Conservation (phyloP, 2,113 vertebrate species). For the Protobothrops mucrosquamatus region DNA sequence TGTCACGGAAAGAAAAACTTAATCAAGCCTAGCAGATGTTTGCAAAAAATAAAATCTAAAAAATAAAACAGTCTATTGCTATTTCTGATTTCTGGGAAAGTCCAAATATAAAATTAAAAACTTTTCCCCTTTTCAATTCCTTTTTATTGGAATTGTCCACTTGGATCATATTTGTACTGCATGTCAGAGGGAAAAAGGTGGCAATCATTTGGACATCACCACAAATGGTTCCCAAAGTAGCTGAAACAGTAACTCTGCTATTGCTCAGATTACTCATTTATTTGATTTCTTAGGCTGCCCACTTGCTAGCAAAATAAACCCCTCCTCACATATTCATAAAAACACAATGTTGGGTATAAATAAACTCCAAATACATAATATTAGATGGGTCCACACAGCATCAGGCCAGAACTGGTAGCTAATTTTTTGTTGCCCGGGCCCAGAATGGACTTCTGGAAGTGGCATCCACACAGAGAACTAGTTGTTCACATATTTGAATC, state of each 20-base stretch:
- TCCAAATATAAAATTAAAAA: background rate
- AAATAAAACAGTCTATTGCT: background rate
- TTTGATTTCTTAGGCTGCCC: background rate
- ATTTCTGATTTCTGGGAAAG: background rate
- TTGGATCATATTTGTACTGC: background rate
- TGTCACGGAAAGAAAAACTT: background rate
- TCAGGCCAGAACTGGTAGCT: too few species aligned
- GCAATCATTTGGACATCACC: background rate
- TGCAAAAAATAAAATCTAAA: background rate
- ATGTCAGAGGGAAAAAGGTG: background rate
- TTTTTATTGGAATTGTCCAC: background rate
- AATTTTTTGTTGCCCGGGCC: too few species aligned
- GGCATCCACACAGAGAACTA: too few species aligned
- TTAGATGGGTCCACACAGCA: background rate
- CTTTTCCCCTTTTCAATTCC: background rate
- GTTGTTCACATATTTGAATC: too few species aligned
- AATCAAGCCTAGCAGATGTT: background rate
- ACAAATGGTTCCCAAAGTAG: background rate
- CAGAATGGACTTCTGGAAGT: too few species aligned
- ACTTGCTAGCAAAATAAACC: background rate
- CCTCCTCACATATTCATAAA: background rate
- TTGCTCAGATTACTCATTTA: background rate
- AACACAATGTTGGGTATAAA: background rate
- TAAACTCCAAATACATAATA: background rate
- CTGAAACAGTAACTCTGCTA: background rate